Percentiles rank a stretch among this genome's conserved stretches.
Evolutionary conservation across 2,888 invertebrate species (phyloP).

Genomic region (Eucriotettix oculatus): DNA sequence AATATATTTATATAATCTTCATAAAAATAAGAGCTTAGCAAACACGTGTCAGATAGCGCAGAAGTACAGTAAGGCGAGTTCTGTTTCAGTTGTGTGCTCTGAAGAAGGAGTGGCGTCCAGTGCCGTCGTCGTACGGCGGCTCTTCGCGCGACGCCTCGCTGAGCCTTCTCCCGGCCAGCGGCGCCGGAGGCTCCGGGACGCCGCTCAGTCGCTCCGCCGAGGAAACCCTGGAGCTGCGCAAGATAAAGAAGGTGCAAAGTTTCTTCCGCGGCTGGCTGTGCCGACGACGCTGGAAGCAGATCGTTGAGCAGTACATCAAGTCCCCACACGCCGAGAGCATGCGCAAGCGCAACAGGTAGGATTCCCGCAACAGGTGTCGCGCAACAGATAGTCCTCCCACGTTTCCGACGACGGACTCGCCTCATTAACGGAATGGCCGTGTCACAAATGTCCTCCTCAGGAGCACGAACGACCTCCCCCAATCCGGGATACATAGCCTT

Average conservation of each 20-base stretch:
- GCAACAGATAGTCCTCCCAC: too few relatives aligned
- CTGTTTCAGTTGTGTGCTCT: constrained; percentile 51
- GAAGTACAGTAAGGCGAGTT: background rate
- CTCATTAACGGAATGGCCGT: too few relatives aligned
- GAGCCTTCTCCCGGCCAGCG: constrained; percentile 6
- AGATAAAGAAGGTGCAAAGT: constrained; percentile 73
- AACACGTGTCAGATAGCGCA: too few relatives aligned
- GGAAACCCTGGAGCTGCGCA: constrained; percentile 59
- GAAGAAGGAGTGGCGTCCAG: constrained; percentile 62
- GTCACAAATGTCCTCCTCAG: too few relatives aligned
- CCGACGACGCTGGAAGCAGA: constrained; percentile 82
- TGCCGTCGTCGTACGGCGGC: constrained; percentile 15
- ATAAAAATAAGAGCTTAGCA: too few relatives aligned
- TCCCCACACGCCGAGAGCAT: constrained; percentile 88
- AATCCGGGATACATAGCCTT: too few relatives aligned
- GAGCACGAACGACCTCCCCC: too few relatives aligned
- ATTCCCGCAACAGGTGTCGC: too few relatives aligned
- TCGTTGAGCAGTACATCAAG: constrained; percentile 85
- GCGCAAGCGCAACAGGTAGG: constrained; percentile 72
- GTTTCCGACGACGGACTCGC: too few relatives aligned
- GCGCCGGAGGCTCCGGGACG: constrained; percentile 11
- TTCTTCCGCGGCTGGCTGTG: constrained; percentile 90
- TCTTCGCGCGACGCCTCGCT: constrained; percentile 3
- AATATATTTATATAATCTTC: too few relatives aligned
- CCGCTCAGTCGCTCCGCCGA: constrained; percentile 16